phyloP scores from a whole-genome alignment of 2,888 invertebrate genomes.

The Altica lythri region DNA sequence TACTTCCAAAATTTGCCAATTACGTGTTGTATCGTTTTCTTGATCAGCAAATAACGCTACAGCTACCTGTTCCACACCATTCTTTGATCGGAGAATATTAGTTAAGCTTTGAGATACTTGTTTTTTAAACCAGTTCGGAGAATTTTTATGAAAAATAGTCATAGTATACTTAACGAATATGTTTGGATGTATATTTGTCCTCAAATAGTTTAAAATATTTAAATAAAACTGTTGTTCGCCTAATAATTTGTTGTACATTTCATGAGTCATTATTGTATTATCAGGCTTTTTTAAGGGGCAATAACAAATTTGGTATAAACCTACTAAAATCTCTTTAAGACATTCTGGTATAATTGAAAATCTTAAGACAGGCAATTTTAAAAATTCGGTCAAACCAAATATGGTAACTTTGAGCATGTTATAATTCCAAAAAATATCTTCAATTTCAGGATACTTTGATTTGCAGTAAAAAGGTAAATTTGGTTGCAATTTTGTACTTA shows the following conservation, averaged over 20 bases:
- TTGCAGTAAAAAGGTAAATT: constrained; percentile 50
- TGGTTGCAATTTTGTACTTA: constrained; percentile 68
- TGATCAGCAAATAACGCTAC: constrained; percentile 63
- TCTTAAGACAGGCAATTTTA: constrained; percentile 61
- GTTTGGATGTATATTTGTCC: constrained; percentile 64
- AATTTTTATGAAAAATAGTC: constrained; percentile 63
- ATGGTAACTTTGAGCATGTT: constrained; percentile 60
- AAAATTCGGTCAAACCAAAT: constrained; percentile 59
- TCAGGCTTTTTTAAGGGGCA: constrained; percentile 68
- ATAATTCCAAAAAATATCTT: constrained; percentile 60
- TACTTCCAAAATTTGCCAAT: constrained; percentile 71
- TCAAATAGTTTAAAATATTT: constrained; percentile 59
- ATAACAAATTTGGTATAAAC: constrained; percentile 70
- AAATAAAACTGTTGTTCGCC: constrained; percentile 61
- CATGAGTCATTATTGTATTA: constrained; percentile 61
- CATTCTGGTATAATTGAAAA: constrained; percentile 63
- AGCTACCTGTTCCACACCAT: constrained; percentile 69
- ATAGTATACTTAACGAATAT: constrained; percentile 72
- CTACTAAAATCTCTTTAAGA: constrained; percentile 67
- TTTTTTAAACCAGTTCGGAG: constrained; percentile 68
- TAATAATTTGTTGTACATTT: constrained; percentile 60
- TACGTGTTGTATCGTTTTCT: constrained; percentile 59
- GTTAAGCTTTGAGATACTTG: constrained; percentile 66
- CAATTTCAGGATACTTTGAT: constrained; percentile 25
- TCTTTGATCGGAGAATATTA: constrained; percentile 62